phyloP scores from a whole-genome alignment of 2,113 vertebrate genomes.

The Megalops atlanticus region DNA sequence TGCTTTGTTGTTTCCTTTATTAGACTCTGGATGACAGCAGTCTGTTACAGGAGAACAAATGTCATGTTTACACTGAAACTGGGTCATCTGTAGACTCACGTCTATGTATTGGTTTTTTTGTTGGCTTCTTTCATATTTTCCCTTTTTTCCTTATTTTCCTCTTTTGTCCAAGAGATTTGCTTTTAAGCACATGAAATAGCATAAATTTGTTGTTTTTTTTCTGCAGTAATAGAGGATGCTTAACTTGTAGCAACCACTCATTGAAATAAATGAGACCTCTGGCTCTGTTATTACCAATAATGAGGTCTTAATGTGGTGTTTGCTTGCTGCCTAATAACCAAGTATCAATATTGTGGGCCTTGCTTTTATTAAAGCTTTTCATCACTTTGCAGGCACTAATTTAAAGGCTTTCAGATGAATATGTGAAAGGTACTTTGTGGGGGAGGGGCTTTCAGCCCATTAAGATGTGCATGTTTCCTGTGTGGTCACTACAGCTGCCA shows the following conservation, averaged over 20 bases:
- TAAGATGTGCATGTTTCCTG: not conserved
- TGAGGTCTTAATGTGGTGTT: conserved; percentile 6
- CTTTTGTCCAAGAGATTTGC: no score
- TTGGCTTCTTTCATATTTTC: no score
- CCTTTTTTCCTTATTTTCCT: no score
- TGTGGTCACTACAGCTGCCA: not conserved
- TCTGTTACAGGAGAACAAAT: no score
- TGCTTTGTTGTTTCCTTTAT: no score
- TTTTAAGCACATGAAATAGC: no score
- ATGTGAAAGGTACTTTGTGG: not conserved
- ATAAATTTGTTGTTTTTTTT: no score
- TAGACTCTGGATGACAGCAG: no score
- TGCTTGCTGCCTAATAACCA: not conserved
- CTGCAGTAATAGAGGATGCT: conserved; percentile 19
- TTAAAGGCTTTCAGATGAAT: conserved; percentile 1
- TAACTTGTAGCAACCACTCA: conserved; percentile 9
- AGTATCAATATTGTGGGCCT: conserved; percentile 8
- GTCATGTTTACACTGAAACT: no score
- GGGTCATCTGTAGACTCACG: no score
- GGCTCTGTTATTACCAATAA: conserved; percentile 9
- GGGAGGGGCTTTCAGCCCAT: not conserved
- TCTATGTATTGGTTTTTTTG: no score
- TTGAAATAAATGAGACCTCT: conserved; percentile 17
- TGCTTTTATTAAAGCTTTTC: conserved; percentile 23
- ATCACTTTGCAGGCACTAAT: conserved; percentile 14